Evolutionary conservation across 2,113 vertebrate genomes (phyloP).

Genomic region (Dryoscopus gambensis): DNA sequence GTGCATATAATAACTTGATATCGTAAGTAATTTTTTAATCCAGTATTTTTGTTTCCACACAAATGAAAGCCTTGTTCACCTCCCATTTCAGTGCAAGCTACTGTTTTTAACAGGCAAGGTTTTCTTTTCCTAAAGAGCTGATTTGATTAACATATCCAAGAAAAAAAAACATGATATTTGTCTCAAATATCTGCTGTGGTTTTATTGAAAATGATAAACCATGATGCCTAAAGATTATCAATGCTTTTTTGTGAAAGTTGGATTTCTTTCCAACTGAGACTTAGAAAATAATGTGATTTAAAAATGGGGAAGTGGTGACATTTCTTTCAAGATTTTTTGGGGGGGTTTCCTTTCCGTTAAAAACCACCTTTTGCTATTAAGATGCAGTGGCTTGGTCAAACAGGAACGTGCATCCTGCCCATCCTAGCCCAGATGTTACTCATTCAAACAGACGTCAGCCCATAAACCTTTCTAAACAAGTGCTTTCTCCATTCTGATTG

Average conservation of each 20-base stretch:
- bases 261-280: neutral
- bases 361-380: neutral
- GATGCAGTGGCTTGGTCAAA: neutral
- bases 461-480: constrained; percentile 51
- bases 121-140: neutral
- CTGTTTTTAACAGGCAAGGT: neutral
- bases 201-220: neutral
- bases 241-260: neutral
- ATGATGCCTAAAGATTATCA: neutral
- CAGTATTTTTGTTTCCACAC: neutral
- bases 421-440: neutral
- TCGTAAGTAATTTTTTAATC: neutral
- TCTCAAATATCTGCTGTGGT: neutral
- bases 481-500: constrained; percentile 30
- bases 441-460: neutral
- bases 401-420: neutral
- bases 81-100: neutral
- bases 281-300: neutral
- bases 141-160: constrained; percentile 25
- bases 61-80: neutral
- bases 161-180: neutral
- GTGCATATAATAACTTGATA: neutral
- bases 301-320: neutral
- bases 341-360: neutral
- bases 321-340: neutral